These are phyloP conservation scores for Pholis gunnellus DNA, from an alignment of 2,113 vertebrate species.

Conservation along the genomic window DNA sequence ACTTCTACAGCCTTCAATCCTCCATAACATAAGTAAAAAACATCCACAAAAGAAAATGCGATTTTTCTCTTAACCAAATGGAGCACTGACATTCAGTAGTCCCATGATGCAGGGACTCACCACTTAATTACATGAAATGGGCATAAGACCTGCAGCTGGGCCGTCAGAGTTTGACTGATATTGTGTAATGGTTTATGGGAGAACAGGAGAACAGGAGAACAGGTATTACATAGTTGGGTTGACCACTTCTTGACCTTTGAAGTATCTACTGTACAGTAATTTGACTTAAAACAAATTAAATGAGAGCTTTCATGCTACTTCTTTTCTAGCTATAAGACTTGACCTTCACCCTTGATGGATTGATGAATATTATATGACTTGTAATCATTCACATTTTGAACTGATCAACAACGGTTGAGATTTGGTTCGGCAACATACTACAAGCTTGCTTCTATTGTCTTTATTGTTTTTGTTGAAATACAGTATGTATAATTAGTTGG, in stretches of 20 bases:
- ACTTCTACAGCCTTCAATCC: neutral
- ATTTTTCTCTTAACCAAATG: neutral
- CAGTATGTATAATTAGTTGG: slow-evolving; percentile 55
- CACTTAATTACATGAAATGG: slow-evolving; percentile 22
- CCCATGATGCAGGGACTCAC: neutral
- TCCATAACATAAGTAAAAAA: neutral
- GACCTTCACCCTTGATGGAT: slow-evolving; percentile 36
- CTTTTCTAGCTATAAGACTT: slow-evolving; percentile 14
- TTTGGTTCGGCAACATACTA: slow-evolving; percentile 18
- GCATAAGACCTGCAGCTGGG: slow-evolving; percentile 16
- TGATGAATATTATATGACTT: slow-evolving; percentile 13
- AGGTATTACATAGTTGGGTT: slow-evolving; percentile 7
- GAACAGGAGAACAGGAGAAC: slow-evolving; percentile 25
- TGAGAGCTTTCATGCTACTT: neutral
- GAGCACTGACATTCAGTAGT: slow-evolving; percentile 14
- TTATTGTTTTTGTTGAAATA: slow-evolving; percentile 61
- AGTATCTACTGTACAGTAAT: slow-evolving; percentile 4
- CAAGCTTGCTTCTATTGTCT: slow-evolving; percentile 40
- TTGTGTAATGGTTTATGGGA: slow-evolving; percentile 16
- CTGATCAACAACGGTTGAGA: neutral
- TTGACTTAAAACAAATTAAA: slow-evolving; percentile 21
- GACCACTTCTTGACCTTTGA: slow-evolving; percentile 42
- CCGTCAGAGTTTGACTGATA: slow-evolving; percentile 31
- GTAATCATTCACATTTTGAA: slow-evolving; percentile 17
- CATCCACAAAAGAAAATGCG: neutral